Evolutionary conservation across 1,140 invertebrate species (phyloP).

Genomic region (Eurosta solidaginis): DNA sequence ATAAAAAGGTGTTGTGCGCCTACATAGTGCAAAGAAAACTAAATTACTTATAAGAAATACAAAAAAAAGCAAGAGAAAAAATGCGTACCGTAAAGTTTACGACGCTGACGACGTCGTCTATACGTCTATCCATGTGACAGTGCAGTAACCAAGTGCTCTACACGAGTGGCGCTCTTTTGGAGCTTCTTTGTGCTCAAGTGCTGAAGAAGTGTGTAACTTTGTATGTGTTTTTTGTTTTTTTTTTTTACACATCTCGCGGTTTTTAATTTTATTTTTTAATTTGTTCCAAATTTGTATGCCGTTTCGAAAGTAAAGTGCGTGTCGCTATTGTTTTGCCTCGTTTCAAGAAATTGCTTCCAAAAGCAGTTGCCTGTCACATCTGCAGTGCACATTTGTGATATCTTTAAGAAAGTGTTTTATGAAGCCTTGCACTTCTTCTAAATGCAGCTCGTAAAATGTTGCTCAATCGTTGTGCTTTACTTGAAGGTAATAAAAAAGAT

Average conservation of each 20-base stretch:
- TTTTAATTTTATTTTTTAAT: neutral
- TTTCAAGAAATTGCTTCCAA: neutral
- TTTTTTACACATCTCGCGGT: neutral
- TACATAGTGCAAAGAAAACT: neutral
- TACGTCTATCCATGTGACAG: neutral
- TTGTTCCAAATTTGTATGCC: neutral
- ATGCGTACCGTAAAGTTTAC: neutral
- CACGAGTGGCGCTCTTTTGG: neutral
- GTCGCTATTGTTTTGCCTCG: too few relatives aligned
- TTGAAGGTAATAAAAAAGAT: constrained; percentile 32
- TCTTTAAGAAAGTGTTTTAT: neutral
- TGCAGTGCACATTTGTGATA: neutral
- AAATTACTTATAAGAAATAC: neutral
- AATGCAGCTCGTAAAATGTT: constrained; percentile 32
- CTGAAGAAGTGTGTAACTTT: neutral
- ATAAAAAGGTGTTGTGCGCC: neutral
- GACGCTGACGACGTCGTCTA: neutral
- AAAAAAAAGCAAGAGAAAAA: constrained; percentile 13
- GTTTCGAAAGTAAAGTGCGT: constrained; percentile 11
- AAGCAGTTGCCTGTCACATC: neutral
- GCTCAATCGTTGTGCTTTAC: constrained; percentile 30
- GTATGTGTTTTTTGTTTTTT: neutral
- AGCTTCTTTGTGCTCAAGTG: too few relatives aligned
- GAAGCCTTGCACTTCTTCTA: constrained; percentile 11
- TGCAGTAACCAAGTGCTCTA: neutral